Evolutionary conservation across 2,113 vertebrate species (phyloP).

Genomic region (Centrocercus urophasianus): DNA sequence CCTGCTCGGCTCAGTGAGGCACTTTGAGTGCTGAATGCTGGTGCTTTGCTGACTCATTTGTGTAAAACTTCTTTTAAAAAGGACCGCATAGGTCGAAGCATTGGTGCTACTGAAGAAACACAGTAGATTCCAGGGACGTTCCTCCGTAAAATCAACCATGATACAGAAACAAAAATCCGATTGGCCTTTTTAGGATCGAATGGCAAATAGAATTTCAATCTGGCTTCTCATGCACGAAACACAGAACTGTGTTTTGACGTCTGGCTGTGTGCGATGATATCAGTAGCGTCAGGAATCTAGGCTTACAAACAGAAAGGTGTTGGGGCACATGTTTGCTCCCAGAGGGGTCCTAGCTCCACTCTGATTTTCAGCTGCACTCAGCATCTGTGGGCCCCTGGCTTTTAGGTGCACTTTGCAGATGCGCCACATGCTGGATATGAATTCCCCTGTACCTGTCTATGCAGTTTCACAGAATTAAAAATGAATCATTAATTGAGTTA

Average conservation of each 20-base stretch:
- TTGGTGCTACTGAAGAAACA: background rate
- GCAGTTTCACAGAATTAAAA: background rate
- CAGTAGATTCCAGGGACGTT: background rate
- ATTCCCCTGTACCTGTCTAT: too few relatives aligned
- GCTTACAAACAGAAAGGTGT: background rate
- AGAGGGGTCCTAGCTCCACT: background rate
- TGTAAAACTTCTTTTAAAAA: background rate
- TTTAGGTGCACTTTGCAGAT: background rate
- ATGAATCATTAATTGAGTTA: background rate
- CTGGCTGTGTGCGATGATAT: fast-evolving
- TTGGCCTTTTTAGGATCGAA: background rate
- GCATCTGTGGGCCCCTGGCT: background rate
- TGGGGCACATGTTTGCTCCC: background rate
- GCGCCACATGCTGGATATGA: background rate
- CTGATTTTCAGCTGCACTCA: background rate
- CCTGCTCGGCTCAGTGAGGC: background rate
- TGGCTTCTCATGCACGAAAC: background rate
- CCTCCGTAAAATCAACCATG: background rate
- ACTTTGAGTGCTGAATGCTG: background rate
- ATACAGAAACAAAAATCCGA: background rate
- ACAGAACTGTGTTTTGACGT: background rate
- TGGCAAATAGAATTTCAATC: background rate
- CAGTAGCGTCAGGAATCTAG: background rate
- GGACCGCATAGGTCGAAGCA: background rate
- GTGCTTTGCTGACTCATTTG: background rate